These are phyloP conservation scores for Diadophis punctatus DNA, from an alignment of 2,113 vertebrate genomes.

Conservation along the genomic window DNA sequence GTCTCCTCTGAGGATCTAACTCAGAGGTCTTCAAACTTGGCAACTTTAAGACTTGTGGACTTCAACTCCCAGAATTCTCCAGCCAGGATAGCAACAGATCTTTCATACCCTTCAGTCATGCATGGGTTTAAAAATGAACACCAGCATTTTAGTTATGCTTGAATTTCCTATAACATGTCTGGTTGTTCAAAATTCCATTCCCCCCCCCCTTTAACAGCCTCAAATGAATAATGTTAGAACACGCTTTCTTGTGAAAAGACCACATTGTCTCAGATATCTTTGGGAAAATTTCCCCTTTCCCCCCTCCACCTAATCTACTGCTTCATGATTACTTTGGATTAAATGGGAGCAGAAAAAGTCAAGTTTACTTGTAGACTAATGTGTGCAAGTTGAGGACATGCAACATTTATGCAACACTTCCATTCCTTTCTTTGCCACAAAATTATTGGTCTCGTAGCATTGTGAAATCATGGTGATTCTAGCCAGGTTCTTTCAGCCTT, in stretches of 20 bases:
- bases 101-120: background rate
- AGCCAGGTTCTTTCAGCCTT: background rate
- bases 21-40: too few species aligned
- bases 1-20: background rate
- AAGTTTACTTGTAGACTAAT: accelerated
- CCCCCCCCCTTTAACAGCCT: background rate
- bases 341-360: background rate
- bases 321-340: background rate
- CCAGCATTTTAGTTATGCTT: background rate
- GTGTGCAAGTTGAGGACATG: background rate
- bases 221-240: background rate
- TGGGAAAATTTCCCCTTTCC: background rate
- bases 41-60: too few species aligned
- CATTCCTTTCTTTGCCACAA: background rate
- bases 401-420: background rate
- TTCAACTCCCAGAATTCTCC: too few species aligned
- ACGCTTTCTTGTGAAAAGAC: background rate
- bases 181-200: background rate
- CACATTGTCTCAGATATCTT: background rate
- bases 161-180: background rate
- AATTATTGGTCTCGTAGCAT: accelerated
- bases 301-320: background rate
- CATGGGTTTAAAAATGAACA: background rate
- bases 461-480: too few species aligned
- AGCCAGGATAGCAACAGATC: background rate